Percentiles rank a stretch among this genome's conserved stretches.
Conservation (phyloP, 2,797 vertebrate genomes). For the Dendrocincla fuliginosa region DNA sequence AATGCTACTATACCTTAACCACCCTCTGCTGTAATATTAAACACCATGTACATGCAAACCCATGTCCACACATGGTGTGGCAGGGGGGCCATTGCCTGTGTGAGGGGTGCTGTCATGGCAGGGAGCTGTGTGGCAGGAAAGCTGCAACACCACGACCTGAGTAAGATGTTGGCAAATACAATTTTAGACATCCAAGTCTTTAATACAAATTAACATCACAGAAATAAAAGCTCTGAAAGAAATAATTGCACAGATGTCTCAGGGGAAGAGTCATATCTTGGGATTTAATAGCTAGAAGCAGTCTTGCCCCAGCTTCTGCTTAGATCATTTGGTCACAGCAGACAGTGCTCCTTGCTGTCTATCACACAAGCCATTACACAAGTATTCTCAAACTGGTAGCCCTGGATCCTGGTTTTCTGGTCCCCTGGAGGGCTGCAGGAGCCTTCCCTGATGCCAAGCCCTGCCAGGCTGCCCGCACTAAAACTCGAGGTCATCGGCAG, state of each 20-base stretch:
- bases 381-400: neutral
- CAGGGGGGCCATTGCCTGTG: fast-evolving
- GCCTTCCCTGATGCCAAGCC: neutral
- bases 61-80: fast-evolving
- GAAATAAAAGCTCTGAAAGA: neutral
- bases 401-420: neutral
- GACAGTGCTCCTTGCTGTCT: neutral
- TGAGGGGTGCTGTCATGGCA: neutral
- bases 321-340: neutral
- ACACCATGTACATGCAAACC: fast-evolving
- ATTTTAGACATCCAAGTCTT: neutral
- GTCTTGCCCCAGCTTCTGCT: neutral
- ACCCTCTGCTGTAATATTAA: neutral
- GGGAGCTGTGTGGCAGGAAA: neutral
- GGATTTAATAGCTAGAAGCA: neutral
- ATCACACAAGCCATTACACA: neutral
- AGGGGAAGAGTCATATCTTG: neutral
- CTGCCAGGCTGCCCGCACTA: neutral
- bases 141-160: neutral
- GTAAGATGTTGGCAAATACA: neutral
- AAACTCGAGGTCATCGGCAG: neutral
- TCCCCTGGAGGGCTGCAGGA: neutral
- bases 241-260: neutral
- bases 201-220: neutral
- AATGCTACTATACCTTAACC: neutral